phyloP scores from a whole-genome alignment of 2,797 vertebrate genomes.

The Meriones psammophilus region DNA sequence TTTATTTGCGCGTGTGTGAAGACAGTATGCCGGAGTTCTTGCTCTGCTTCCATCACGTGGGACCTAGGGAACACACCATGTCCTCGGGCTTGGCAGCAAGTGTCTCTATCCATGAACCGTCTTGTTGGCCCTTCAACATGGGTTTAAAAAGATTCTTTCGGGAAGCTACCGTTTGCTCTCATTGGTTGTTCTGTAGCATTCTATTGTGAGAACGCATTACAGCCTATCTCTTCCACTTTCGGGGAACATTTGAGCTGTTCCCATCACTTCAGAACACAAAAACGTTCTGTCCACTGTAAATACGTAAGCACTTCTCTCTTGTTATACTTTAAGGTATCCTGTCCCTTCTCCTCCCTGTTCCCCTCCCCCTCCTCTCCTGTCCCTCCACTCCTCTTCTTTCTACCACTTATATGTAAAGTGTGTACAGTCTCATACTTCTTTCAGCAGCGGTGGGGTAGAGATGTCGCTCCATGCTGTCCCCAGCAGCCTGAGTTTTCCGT shows the following conservation, averaged over 20 bases:
- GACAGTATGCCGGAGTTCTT: background rate
- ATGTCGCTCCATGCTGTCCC: background rate
- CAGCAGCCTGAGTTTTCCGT: background rate
- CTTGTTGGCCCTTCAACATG: background rate
- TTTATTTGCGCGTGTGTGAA: background rate
- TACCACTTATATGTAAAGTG: background rate
- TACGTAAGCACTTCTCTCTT: background rate
- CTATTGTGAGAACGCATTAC: background rate
- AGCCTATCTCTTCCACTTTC: background rate
- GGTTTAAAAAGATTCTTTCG: background rate
- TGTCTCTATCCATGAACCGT: background rate
- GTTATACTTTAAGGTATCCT: background rate
- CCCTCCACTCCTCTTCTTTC: background rate
- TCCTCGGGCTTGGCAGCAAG: background rate
- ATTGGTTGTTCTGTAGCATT: background rate
- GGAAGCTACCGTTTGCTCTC: background rate
- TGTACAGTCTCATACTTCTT: background rate
- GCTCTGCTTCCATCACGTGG: background rate
- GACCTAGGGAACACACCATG: background rate
- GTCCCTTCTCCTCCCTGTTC: no score
- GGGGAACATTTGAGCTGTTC: background rate
- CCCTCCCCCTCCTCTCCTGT: background rate
- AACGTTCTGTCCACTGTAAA: no score
- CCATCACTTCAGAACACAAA: background rate
- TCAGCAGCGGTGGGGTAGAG: background rate